Evolutionary conservation across 2,797 vertebrate species (phyloP).

Genomic region (Fratercula arctica): DNA sequence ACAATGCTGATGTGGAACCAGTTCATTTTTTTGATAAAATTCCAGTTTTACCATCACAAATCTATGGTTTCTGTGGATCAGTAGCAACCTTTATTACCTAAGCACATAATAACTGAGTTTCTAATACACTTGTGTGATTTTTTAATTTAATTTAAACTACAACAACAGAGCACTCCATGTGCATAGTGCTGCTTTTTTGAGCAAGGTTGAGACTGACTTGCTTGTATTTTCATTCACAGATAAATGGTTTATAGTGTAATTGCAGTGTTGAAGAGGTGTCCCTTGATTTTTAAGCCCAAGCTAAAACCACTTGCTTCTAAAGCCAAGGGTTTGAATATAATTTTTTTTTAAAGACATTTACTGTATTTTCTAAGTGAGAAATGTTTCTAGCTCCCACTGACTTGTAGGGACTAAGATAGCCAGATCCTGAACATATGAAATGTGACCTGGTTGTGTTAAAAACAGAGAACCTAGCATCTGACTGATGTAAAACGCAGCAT

Average conservation of each 20-base stretch:
- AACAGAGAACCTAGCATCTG: background rate
- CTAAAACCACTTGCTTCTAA: background rate
- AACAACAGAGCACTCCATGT: background rate
- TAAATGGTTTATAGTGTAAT: background rate
- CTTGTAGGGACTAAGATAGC: background rate
- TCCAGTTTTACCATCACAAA: background rate
- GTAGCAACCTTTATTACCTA: background rate
- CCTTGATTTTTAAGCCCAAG: background rate
- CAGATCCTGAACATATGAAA: background rate
- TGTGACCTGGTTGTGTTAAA: background rate
- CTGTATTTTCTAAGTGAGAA: background rate
- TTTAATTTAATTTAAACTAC: background rate
- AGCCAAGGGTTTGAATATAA: background rate
- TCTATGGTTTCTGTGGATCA: background rate
- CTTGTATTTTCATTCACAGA: background rate
- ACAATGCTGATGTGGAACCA: background rate
- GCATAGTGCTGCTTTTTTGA: background rate
- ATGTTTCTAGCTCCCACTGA: background rate
- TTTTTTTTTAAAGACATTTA: background rate
- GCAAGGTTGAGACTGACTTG: background rate
- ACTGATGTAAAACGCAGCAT: background rate
- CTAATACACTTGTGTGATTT: background rate
- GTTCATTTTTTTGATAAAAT: background rate
- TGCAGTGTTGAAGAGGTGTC: background rate
- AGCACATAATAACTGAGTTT: background rate